Base-by-base conservation (phyloP, 2,888 invertebrate species). In the Zhengitettix transpicula region DNA sequence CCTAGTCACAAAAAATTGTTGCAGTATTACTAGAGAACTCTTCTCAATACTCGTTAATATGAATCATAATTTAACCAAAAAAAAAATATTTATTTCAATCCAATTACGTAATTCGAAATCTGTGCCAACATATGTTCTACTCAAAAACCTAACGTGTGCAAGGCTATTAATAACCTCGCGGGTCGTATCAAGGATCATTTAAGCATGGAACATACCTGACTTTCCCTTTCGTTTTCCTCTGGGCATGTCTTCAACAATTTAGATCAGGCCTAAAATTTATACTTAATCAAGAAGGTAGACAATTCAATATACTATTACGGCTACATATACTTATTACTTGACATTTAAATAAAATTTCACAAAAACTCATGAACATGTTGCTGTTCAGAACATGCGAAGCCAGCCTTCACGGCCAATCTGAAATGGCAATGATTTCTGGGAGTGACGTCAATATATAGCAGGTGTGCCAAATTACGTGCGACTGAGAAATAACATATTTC, bases 281-380 rank as follows among this genome's bases (percentile, higher is more conserved):
- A 79, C 80, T 80, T 77, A 80, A 86, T 86, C 86, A 87, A 83
- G 85, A 87, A 74, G 84, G 84, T 78, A 82, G 81, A 84, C 81
- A 82, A 81, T 84, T 84, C 72, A 78, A 76, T 81, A 81, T 81
- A 78, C 77, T 80, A 78, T 81, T 81, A 82, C 79, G 81, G 78
- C 78, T 81, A 77, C 79, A 79, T 80, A 79, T 80, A 80, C 80
- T 80, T 76, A 77, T 76, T 75, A 81, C 82, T 81, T 79, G 79
- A 80, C 83, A 84, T 78, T 78, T 78, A 78, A 78, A 78, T 77
- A 79, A 80, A 80, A 81, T 78, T 77, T 77, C 78, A 77, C 77
- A 75, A 79, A 81, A 82, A 80, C 83, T 82, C 80, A 83, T 84
- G 83, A 83, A 81, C 85, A 85, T 85, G 82, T 79, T 82, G 61